Conservation (phyloP, 2,113 vertebrate species). For the Pholis gunnellus region DNA sequence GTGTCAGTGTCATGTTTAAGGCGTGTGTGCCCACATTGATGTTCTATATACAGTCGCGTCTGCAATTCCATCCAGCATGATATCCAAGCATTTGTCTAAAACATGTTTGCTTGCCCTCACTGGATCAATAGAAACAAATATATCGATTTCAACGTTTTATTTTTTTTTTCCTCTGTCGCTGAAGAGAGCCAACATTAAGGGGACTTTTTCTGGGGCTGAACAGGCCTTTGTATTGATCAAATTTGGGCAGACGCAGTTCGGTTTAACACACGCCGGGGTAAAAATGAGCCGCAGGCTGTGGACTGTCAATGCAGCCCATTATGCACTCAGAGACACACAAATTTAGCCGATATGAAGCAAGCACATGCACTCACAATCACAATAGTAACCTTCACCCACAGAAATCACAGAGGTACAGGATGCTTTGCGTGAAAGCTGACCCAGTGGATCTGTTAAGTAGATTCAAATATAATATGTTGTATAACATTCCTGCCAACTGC, state of each 20-base stretch:
- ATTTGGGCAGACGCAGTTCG: slow-evolving; percentile 19
- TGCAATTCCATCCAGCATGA: not conserved
- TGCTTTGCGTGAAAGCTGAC: not conserved
- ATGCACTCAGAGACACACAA: slow-evolving; percentile 36
- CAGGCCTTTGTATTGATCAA: slow-evolving; percentile 59
- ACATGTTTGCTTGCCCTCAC: not conserved
- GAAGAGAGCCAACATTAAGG: slow-evolving; percentile 1
- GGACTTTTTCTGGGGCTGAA: slow-evolving; percentile 24
- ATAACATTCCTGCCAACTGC: too few relatives aligned
- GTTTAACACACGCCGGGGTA: slow-evolving; percentile 37
- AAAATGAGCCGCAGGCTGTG: slow-evolving; percentile 45
- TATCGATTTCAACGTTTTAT: slow-evolving; percentile 15
- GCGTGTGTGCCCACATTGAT: not conserved
- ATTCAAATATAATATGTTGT: not conserved
- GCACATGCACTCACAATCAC: not conserved
- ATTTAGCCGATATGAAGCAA: slow-evolving; percentile 14
- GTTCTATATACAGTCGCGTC: not conserved
- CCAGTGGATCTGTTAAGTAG: not conserved
- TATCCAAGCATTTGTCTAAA: not conserved
- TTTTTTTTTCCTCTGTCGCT: slow-evolving; percentile 8
- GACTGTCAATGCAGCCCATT: slow-evolving; percentile 53
- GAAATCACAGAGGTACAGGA: not conserved
- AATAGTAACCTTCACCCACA: slow-evolving; percentile 2
- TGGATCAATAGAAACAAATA: slow-evolving; percentile 13
- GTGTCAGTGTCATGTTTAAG: not conserved